Evolutionary conservation across 2,888 invertebrate genomes (phyloP).

Genomic region (Metellina segmentata): DNA sequence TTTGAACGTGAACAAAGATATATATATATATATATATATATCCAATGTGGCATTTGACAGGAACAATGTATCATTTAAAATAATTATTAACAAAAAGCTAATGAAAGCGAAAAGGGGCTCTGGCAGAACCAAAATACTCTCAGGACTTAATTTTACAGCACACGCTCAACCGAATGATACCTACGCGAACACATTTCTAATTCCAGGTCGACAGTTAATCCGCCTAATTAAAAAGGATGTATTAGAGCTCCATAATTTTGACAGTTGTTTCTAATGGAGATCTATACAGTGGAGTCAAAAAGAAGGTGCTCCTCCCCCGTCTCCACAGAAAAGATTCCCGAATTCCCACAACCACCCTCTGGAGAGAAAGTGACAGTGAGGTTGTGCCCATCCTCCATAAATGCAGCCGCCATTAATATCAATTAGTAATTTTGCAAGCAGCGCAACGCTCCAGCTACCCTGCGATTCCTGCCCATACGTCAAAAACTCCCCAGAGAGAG

Average conservation of each 20-base stretch:
- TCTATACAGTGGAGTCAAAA: neutral
- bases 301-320: neutral
- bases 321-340: neutral
- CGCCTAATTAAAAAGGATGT: neutral
- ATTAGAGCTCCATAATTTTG: neutral
- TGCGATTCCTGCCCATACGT: constrained; percentile 43
- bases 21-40: no score
- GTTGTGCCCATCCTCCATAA: constrained; percentile 25
- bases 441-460: constrained; percentile 45
- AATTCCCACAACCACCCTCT: constrained; percentile 6
- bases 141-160: neutral
- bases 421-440: constrained; percentile 72
- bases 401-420: constrained; percentile 58
- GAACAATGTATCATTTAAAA: neutral
- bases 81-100: neutral
- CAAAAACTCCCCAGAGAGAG: constrained; percentile 66
- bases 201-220: neutral
- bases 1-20: no score
- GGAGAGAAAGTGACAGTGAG: constrained; percentile 20
- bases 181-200: neutral
- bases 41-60: neutral
- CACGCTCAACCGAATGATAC: no score
- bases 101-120: neutral
- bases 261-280: constrained; percentile 1
- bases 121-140: neutral